Evolutionary conservation across 2,888 invertebrate genomes (phyloP).

Genomic region (Aethes cnicana): DNA sequence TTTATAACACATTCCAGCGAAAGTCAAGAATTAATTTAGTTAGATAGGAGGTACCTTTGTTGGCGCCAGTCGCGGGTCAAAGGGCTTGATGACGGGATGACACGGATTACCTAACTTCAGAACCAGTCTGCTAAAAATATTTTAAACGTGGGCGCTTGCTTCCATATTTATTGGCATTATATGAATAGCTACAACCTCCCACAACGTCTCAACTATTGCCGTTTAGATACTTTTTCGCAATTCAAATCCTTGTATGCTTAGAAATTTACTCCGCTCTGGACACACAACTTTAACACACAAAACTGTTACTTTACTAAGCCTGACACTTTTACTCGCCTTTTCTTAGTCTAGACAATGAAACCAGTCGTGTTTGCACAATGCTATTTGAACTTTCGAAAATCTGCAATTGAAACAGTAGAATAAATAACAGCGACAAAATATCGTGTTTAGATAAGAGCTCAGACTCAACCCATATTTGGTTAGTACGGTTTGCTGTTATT

Average conservation of each 20-base stretch:
- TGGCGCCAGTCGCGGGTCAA: conserved; percentile 38
- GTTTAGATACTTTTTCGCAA: background rate
- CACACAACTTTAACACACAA: conserved; percentile 17
- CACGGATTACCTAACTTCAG: conserved; percentile 28
- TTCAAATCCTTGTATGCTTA: conserved; percentile 15
- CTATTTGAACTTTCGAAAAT: conserved; percentile 77
- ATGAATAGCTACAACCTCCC: background rate
- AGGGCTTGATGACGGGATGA: conserved; percentile 34
- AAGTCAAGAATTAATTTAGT: conserved; percentile 55
- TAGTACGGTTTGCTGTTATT: conserved; percentile 34
- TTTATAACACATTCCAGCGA: conserved; percentile 60
- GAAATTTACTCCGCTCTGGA: conserved; percentile 13
- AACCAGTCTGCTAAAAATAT: conserved; percentile 29
- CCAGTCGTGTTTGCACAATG: conserved; percentile 60
- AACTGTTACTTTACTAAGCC: conserved; percentile 27
- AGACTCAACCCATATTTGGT: conserved; percentile 41
- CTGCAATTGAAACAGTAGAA: conserved; percentile 67
- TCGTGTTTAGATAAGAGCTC: conserved; percentile 51
- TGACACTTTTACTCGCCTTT: conserved; percentile 57
- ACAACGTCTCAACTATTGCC: background rate
- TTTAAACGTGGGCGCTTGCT: conserved; percentile 8
- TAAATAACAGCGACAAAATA: conserved; percentile 60
- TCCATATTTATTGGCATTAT: too few relatives aligned
- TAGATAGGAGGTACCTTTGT: too few relatives aligned
- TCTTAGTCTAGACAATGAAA: conserved; percentile 57